Percentiles rank a stretch among this genome's conserved stretches.
Evolutionary conservation across 2,797 vertebrate genomes (phyloP).

Genomic region (Saxicola maurus): DNA sequence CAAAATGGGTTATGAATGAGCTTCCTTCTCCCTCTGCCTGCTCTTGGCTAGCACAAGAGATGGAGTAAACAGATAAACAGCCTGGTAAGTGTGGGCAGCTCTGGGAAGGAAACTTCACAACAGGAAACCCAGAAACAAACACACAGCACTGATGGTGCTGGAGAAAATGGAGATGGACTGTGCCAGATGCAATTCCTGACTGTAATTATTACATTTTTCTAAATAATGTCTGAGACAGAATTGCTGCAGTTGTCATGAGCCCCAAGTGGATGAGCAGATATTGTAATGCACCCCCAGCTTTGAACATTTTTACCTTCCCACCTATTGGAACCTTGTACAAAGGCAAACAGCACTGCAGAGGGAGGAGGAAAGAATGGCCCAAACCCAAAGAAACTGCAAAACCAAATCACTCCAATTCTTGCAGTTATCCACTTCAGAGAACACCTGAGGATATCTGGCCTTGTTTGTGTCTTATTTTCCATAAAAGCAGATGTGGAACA

Average conservation of each 20-base stretch:
- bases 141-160: neutral
- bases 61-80: neutral
- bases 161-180: neutral
- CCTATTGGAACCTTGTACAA: neutral
- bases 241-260: neutral
- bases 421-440: neutral
- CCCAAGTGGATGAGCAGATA: neutral
- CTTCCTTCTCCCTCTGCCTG: neutral
- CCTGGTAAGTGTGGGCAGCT: neutral
- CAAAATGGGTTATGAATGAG: neutral
- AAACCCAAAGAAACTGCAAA: neutral
- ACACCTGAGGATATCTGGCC: neutral
- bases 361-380: neutral
- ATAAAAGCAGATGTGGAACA: neutral
- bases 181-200: neutral
- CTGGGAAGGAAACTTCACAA: neutral
- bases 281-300: neutral
- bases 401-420: neutral
- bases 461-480: neutral
- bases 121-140: neutral
- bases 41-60: neutral
- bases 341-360: neutral
- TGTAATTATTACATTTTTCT: neutral
- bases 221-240: neutral
- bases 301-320: neutral